Conservation (phyloP, 2,888 invertebrate species). For the Drosophila tanythrix region DNA sequence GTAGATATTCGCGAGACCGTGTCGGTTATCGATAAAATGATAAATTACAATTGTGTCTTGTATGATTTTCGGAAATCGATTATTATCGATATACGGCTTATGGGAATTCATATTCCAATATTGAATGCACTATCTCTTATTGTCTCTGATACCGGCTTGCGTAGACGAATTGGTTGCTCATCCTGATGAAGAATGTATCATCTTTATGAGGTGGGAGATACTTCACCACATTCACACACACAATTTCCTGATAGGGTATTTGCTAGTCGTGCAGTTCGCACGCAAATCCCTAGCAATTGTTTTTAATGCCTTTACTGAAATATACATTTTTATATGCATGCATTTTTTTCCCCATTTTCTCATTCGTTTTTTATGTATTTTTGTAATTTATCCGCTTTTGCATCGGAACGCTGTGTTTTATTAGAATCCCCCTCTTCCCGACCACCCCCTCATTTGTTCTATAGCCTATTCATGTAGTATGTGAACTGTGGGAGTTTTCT, state of each 20-base stretch:
- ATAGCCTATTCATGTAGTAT: not conserved
- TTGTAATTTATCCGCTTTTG: constrained; percentile 3
- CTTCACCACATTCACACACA: not conserved
- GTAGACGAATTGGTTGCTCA: not conserved
- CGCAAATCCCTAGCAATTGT: not conserved
- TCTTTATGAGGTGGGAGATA: not conserved
- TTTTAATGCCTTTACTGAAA: constrained; percentile 11
- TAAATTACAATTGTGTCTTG: not conserved
- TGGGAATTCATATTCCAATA: not conserved
- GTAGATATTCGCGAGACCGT: not conserved
- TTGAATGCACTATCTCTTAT: not conserved
- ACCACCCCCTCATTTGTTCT: not conserved
- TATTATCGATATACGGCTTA: not conserved
- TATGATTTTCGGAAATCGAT: not conserved
- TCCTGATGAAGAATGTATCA: not conserved
- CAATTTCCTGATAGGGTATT: not conserved
- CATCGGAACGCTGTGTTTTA: not conserved
- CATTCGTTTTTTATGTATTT: not conserved
- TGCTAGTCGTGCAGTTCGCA: not conserved
- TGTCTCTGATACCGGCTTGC: not conserved
- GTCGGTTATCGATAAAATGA: not conserved
- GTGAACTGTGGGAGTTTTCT: constrained; percentile 2
- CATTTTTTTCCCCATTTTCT: not conserved
- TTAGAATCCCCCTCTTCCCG: not conserved
- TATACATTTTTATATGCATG: not conserved